Evolutionary conservation across 1,140 invertebrate genomes (phyloP), one percentile per base, ranked within the genome.

Genomic region (Bombus pyrosoma): DNA sequence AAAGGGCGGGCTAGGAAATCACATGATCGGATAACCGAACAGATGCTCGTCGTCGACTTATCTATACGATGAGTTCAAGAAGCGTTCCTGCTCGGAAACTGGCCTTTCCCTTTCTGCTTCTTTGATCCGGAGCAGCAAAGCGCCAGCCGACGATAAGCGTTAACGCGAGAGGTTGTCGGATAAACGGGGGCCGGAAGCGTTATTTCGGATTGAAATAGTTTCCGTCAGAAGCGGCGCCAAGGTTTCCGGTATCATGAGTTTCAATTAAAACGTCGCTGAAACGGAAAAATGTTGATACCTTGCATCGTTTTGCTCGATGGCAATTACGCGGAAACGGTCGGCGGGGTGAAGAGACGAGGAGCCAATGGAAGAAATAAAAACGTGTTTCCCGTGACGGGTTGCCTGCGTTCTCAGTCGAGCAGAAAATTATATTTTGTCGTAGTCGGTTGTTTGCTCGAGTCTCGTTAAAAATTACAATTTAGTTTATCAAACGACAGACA

Each of bases 181-280:
- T 37, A 18, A 13, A 43, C 68, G 12, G 28, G 10, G 59, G 9
- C 59, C 68, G 28, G 68, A 57, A 37, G 18, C 68, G 28, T 32
- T 47, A 62, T 62, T 77, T 59, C 43, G 43, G 39, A 83, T 77
- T 8, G 73, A 37, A 34, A 74, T 28, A 18, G 32, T 53, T 53
- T 37, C n/a, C 34, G 22, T 41, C 39, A 39, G 15, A 57, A 53
- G 47, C 62, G 13, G 47, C 18, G 47, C 47, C 18, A 53, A 53
- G 47, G 66, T 79, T 84, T 84, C 66, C 83, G 66, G 76, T 84
- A 68, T 59, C 83, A n/a, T 76, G 66, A 15, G 76, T 79, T 84
- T 84, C 83, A 84, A 84, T 84, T 84, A 79, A 79, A 92, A 91
- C 86, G 87, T 86, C 83, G 72, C 59, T 57, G 83, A 74, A 69